These are phyloP conservation scores for Diglossa cyanea DNA, from an alignment of 2,797 vertebrate species.

Conservation along the genomic window DNA sequence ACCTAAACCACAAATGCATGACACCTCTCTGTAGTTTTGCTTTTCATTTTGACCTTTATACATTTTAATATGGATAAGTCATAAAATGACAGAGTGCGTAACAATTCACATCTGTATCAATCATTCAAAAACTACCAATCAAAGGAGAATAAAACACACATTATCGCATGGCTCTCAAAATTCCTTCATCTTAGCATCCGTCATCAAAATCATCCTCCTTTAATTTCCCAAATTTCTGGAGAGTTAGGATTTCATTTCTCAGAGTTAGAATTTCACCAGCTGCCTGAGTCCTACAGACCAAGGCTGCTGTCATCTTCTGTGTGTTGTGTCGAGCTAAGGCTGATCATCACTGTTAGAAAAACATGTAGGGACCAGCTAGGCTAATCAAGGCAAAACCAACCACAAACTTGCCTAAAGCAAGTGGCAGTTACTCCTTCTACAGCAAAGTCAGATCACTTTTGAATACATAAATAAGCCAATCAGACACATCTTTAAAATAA, in stretches of 20 bases:
- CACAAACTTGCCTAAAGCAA: background rate
- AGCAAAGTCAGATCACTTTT: background rate
- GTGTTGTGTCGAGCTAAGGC: background rate
- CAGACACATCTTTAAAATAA: background rate
- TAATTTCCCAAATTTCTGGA: background rate
- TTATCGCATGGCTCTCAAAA: background rate
- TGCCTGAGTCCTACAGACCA: background rate
- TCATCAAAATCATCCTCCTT: background rate
- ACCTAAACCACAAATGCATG: background rate
- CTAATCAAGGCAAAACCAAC: background rate
- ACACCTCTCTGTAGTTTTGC: background rate
- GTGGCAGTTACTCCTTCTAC: background rate
- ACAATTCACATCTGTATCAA: background rate
- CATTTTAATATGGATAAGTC: background rate
- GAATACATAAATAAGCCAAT: background rate
- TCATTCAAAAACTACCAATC: background rate
- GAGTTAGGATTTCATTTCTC: background rate
- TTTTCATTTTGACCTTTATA: background rate
- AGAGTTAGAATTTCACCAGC: background rate
- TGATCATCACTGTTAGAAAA: background rate
- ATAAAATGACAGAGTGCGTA: background rate
- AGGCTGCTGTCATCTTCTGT: background rate
- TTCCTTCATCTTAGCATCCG: background rate
- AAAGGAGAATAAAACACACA: background rate
- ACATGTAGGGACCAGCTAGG: background rate